phyloP scores from a whole-genome alignment of 2,113 vertebrate genomes.

The Ardeotis arabs region DNA sequence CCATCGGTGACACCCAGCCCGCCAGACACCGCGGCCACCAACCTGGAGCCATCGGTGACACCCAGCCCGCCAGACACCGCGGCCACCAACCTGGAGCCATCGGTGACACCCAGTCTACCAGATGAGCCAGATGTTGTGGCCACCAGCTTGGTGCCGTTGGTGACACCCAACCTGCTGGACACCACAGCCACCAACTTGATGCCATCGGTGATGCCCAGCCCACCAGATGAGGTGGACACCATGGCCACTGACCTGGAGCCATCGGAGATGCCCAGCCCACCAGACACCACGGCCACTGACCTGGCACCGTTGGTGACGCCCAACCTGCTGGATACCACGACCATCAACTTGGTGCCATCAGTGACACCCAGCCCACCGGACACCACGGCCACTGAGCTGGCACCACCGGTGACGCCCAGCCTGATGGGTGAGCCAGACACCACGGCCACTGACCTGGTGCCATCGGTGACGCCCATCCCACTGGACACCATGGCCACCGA shows the following conservation, averaged over 20 bases:
- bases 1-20: not conserved
- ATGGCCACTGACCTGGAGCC: not conserved
- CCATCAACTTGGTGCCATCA: fast-evolving
- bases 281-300: not conserved
- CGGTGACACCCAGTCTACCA: fast-evolving
- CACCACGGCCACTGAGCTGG: not conserved
- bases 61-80: too few species aligned
- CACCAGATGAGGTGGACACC: not conserved
- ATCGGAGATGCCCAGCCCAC: fast-evolving
- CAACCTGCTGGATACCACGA: not conserved
- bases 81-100: not conserved
- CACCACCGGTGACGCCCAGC: not conserved
- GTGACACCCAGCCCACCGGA: not conserved
- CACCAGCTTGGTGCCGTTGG: fast-evolving
- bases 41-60: not conserved
- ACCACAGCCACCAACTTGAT: not conserved
- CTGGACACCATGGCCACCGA: not conserved
- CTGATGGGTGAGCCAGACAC: not conserved
- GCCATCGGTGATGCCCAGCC: too few species aligned
- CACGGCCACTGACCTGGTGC: not conserved
- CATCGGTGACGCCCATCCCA: not conserved
- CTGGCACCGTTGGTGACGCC: fast-evolving
- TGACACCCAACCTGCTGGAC: not conserved
- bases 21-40: too few species aligned
- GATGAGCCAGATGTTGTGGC: fast-evolving